Evolutionary conservation across 2,888 invertebrate genomes (phyloP).

Genomic region (Tiphia femorata): DNA sequence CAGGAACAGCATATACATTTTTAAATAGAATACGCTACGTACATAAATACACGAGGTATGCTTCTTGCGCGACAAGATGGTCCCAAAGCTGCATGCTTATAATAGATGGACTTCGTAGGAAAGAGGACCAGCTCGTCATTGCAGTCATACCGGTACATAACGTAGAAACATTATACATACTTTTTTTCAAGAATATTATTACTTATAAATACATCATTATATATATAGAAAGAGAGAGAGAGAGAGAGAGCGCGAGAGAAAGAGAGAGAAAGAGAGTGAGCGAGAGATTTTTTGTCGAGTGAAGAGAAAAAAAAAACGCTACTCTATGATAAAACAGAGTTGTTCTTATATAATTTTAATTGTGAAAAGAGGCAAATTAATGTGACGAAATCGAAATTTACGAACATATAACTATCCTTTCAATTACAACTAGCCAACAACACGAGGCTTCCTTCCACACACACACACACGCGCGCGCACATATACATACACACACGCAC

Average conservation of each 20-base stretch:
- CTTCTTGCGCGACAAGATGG: conserved; percentile 47
- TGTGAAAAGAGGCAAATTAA: conserved; percentile 51
- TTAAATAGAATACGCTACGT: conserved; percentile 52
- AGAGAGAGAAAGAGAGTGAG: conserved; percentile 29
- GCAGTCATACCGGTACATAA: conserved; percentile 50
- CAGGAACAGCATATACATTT: conserved; percentile 49
- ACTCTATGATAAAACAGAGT: conserved; percentile 49
- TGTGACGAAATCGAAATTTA: conserved; percentile 41
- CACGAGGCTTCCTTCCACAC: conserved; percentile 54
- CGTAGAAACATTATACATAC: conserved; percentile 59
- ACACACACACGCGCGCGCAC: too few relatives aligned
- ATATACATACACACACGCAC: too few relatives aligned
- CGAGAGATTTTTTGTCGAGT: conserved; percentile 40
- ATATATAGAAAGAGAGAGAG: conserved; percentile 39
- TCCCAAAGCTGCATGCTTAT: conserved; percentile 32
- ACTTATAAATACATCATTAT: conserved; percentile 62
- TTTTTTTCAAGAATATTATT: conserved; percentile 60
- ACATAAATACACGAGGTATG: conserved; percentile 40
- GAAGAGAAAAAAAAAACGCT: conserved; percentile 37
- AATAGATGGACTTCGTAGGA: conserved; percentile 24
- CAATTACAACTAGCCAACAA: conserved; percentile 46
- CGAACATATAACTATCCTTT: conserved; percentile 43
- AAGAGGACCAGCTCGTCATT: conserved; percentile 52
- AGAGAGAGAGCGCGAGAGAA: conserved; percentile 28
- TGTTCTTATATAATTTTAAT: conserved; percentile 62